These are phyloP conservation scores for Microcebus murinus DNA, from an alignment of 2,113 vertebrate species.

Conservation along the genomic window DNA sequence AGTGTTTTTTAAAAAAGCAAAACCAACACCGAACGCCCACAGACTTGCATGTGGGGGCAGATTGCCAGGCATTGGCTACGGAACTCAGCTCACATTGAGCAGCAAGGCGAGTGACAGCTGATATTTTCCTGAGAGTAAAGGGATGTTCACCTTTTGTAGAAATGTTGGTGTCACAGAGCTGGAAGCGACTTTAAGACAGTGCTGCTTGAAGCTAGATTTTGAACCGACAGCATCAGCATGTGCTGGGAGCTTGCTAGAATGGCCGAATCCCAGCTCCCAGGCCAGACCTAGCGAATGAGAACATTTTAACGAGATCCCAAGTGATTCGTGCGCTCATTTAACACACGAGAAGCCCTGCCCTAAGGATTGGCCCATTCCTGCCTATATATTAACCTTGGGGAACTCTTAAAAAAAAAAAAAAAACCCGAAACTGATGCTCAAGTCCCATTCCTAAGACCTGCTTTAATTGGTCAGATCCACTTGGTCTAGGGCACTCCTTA, in stretches of 20 bases:
- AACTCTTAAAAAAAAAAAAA: not conserved
- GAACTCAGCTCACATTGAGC: not conserved
- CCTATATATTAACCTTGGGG: accelerated
- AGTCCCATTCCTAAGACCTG: not conserved
- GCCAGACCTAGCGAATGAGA: not conserved
- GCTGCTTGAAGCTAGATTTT: not conserved
- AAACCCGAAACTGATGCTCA: not conserved
- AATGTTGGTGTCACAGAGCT: not conserved
- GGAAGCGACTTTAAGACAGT: not conserved
- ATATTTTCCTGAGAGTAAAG: not conserved
- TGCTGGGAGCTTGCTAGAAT: not conserved
- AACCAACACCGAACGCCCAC: not conserved
- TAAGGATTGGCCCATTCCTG: not conserved
- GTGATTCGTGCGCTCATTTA: accelerated
- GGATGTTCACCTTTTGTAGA: not conserved
- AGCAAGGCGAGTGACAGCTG: not conserved
- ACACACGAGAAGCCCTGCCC: not conserved
- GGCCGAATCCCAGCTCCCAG: not conserved
- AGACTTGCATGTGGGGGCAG: not conserved
- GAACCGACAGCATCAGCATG: not conserved
- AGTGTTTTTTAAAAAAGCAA: not conserved
- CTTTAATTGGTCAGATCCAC: not conserved
- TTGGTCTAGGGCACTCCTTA: not conserved
- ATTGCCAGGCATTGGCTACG: not conserved
- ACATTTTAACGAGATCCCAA: not conserved